Evolutionary conservation across 2,797 vertebrate genomes (phyloP), one percentile per base, ranked within the genome.

Genomic region (Tangara arthus): DNA sequence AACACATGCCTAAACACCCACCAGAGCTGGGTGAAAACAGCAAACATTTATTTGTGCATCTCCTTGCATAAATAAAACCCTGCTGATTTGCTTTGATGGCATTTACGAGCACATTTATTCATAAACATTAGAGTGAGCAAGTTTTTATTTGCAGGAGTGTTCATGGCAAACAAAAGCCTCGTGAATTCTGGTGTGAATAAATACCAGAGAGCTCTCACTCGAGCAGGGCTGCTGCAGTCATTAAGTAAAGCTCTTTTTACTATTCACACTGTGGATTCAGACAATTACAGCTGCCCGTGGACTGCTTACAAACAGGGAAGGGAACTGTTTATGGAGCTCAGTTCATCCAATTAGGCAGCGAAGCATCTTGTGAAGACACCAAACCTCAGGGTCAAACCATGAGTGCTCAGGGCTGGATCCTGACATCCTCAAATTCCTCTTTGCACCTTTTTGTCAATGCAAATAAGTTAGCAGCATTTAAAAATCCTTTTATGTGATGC

Each of bases 111-210:
- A 22, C 93, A 94, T 96, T 96, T 96, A 86, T 96, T 96, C 92
- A 94, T 94, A 96, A 96, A 79, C 94, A 93, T 97, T 90, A 93
- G 94, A 95, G 87, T 86, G 93, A 96, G 95, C 96, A 96, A 95
- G 92, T 95, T 96, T 97, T 97, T 94, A 94, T 93, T 94, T 96
- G 96, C 95, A 95, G 56, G 89, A 95, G 87, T 44, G 57, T 81
- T 95, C 91, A 82, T 1, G 86, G 96, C 90, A 96, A 97, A 96
- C 89, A 94, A 95, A 93, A 95, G 92, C 79, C 1, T 93, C 22
- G 34, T 96, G 95, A 97, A 96, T 96, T 96, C 91, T 95, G 92
- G 72, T 83, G 91, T 83, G 92, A 94, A 88, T 94, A 95, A 96
- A 95, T 92, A 95, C 63, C 91, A 85, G 84, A 50, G 82, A 89